These are phyloP conservation scores for Chamaetylas fuelleborni DNA, from an alignment of 2,113 vertebrate genomes.

Conservation along the genomic window DNA sequence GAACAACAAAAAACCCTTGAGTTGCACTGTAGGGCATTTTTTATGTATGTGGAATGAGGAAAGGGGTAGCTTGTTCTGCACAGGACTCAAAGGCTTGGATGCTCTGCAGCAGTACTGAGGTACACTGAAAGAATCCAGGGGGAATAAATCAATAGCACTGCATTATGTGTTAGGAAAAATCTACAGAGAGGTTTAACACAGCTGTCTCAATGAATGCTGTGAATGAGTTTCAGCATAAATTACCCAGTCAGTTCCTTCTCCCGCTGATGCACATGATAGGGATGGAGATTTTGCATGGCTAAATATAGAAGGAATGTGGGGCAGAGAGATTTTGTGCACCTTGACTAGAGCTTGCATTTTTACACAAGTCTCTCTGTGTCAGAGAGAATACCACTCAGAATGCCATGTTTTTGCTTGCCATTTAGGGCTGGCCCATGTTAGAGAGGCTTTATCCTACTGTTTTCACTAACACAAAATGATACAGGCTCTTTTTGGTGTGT, in stretches of 20 bases:
- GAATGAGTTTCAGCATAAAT: constrained; percentile 2
- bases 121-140: background rate
- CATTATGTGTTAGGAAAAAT: background rate
- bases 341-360: background rate
- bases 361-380: background rate
- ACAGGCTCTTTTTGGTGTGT: background rate
- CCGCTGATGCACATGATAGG: background rate
- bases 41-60: background rate
- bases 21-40: background rate
- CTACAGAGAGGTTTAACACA: background rate
- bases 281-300: background rate
- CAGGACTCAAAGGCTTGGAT: background rate
- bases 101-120: background rate
- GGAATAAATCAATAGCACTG: background rate
- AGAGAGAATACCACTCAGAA: background rate
- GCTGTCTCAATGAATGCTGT: background rate
- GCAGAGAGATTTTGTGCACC: background rate
- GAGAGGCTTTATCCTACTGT: background rate
- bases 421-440: background rate
- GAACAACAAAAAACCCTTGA: background rate
- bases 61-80: background rate
- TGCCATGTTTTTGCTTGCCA: background rate
- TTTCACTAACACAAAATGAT: background rate
- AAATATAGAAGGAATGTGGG: background rate
- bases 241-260: background rate